Conservation (phyloP, 2,113 vertebrate genomes). For the Indicator indicator region DNA sequence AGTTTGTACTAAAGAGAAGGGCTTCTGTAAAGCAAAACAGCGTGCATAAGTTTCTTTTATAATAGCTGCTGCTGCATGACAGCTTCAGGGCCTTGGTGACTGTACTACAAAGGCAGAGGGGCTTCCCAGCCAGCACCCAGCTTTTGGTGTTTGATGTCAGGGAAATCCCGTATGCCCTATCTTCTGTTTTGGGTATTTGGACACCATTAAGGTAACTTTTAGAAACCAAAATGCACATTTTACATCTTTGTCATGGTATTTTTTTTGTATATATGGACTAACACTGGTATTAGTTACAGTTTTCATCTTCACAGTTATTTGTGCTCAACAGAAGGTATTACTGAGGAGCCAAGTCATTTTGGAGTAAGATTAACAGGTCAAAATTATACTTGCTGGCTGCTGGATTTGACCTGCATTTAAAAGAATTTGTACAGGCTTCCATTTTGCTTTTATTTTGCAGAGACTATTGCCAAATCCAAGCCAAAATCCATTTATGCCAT, state of each 20-base stretch:
- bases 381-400: not conserved
- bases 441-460: conserved; percentile 21
- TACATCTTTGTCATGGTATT: not conserved
- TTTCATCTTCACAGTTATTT: not conserved
- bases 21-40: not conserved
- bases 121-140: conserved; percentile 50
- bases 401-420: not conserved
- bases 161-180: conserved; percentile 57
- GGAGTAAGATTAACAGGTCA: not conserved
- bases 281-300: not conserved
- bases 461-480: conserved; percentile 69
- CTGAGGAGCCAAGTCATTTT: not conserved
- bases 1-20: not conserved
- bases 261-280: not conserved
- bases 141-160: conserved; percentile 63
- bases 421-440: not conserved
- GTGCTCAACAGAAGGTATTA: not conserved
- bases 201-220: conserved; percentile 65
- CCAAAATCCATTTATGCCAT: conserved; percentile 57
- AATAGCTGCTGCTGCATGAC: conserved; percentile 48
- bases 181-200: conserved; percentile 66
- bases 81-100: conserved; percentile 64
- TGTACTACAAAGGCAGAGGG: conserved; percentile 57
- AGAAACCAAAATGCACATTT: not conserved
- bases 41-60: not conserved